Percentiles rank a stretch among this genome's conserved stretches.
These are phyloP conservation scores for Cepaea nemoralis DNA, from an alignment of 1,140 invertebrate genomes.

Conservation along the genomic window DNA sequence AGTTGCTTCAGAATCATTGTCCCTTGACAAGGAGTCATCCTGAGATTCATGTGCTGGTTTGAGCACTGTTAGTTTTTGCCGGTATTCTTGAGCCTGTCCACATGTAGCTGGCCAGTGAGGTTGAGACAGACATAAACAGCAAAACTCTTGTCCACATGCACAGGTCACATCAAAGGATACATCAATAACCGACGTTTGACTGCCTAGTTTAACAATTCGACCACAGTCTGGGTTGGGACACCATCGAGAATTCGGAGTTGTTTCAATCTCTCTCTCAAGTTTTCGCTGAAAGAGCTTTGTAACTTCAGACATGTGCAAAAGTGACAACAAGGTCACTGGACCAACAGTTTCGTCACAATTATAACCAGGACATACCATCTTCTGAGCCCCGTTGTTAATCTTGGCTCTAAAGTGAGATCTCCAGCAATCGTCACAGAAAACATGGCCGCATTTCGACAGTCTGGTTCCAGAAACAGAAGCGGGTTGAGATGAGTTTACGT, in stretches of 20 bases:
- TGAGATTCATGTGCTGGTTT: neutral
- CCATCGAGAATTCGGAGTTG: slow-evolving; percentile 44
- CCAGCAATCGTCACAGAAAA: slow-evolving; percentile 61
- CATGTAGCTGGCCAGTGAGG: slow-evolving; percentile 59
- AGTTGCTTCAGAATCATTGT: neutral
- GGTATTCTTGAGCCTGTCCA: slow-evolving; percentile 44
- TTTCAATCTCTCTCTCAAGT: slow-evolving; percentile 41
- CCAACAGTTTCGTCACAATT: slow-evolving; percentile 49
- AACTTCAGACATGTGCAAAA: slow-evolving; percentile 49
- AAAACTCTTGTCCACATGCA: slow-evolving; percentile 51
- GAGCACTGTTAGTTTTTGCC: slow-evolving; percentile 21
- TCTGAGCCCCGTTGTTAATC: slow-evolving; percentile 15
- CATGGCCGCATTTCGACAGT: slow-evolving; percentile 53
- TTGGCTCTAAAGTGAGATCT: slow-evolving; percentile 44
- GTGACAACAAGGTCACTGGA: slow-evolving; percentile 45
- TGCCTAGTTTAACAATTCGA: slow-evolving; percentile 43
- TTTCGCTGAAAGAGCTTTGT: slow-evolving; percentile 32
- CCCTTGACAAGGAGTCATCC: neutral
- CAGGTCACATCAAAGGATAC: slow-evolving; percentile 42
- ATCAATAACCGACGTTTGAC: too few species aligned
- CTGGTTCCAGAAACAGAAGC: slow-evolving; percentile 39
- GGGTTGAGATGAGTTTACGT: slow-evolving; percentile 37
- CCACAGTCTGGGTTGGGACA: slow-evolving; percentile 58
- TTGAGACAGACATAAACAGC: slow-evolving; percentile 50
- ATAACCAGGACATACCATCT: slow-evolving; percentile 51